Evolutionary conservation across 2,797 vertebrate species (phyloP).

Genomic region (Novumbra hubbsi): DNA sequence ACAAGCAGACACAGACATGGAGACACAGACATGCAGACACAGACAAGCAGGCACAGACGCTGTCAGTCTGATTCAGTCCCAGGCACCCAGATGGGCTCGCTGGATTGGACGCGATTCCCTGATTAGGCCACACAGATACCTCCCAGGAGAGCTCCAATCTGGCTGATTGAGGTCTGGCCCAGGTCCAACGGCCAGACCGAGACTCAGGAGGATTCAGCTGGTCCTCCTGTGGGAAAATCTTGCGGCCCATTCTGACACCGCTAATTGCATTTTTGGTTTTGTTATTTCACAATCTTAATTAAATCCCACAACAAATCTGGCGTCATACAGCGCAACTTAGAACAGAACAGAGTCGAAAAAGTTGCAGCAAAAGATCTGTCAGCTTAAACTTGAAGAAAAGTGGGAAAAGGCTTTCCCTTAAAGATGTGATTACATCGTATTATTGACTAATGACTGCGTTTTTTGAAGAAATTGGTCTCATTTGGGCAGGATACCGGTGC

Average conservation of each 20-base stretch:
- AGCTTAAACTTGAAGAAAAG: conserved; percentile 30
- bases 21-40: conserved; percentile 17
- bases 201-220: conserved; percentile 25
- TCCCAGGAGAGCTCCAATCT: conserved; percentile 17
- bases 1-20: neutral
- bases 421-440: conserved; percentile 29
- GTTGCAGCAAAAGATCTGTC: conserved; percentile 13
- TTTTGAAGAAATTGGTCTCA: conserved; percentile 35
- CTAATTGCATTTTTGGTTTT: neutral
- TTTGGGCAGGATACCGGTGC: conserved; percentile 26
- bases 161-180: conserved; percentile 2
- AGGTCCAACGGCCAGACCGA: conserved; percentile 23
- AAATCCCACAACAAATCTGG: neutral
- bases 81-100: conserved; percentile 25
- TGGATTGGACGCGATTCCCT: conserved; percentile 25
- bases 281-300: neutral
- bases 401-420: conserved; percentile 28
- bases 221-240: conserved; percentile 17
- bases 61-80: conserved; percentile 35
- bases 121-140: conserved; percentile 41
- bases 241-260: conserved; percentile 36
- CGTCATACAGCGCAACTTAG: neutral
- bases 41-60: conserved; percentile 23
- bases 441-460: conserved; percentile 46
- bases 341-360: conserved; percentile 16